phyloP scores from a whole-genome alignment of 2,888 invertebrate species.

The Habroteleia sp. region DNA sequence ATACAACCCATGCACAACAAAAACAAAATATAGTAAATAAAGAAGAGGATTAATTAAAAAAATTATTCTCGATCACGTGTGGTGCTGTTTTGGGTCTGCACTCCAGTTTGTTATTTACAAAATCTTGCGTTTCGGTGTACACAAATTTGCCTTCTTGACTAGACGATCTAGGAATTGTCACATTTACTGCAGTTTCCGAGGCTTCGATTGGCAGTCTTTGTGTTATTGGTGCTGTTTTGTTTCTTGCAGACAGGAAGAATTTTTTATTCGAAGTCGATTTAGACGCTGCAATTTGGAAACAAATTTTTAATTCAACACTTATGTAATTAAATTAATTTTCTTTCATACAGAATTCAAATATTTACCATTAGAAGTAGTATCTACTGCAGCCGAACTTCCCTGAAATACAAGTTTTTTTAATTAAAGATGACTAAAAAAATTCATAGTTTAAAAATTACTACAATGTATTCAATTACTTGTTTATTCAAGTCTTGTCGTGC shows the following conservation, averaged over 20 bases:
- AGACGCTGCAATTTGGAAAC: no score
- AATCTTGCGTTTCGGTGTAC: no score
- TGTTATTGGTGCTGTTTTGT: constrained; percentile 74
- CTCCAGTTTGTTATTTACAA: background rate
- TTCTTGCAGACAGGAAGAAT: constrained; percentile 68
- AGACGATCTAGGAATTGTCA: constrained; percentile 11
- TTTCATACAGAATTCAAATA: no score
- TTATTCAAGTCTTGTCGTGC: constrained; percentile 70
- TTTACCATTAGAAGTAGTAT: no score
- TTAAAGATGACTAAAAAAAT: no score
- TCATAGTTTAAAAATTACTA: no score
- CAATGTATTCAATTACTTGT: constrained; percentile 29
- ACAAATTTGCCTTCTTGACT: constrained; percentile 43
- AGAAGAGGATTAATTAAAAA: constrained; percentile 30
- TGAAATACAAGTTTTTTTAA: no score
- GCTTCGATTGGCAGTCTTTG: constrained; percentile 17
- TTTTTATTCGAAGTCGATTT: constrained; percentile 60
- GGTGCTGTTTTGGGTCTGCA: constrained; percentile 53
- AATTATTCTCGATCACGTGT: constrained; percentile 59
- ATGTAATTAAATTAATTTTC: no score
- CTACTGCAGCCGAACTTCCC: no score
- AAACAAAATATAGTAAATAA: background rate
- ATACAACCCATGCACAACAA: no score
- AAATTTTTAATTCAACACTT: no score
- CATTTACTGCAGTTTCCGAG: background rate